A percentile compares a stretch with the other conserved stretches of the same genome.
phyloP scores from a whole-genome alignment of 2,888 invertebrate species.

The Zaprionus lineosus region DNA sequence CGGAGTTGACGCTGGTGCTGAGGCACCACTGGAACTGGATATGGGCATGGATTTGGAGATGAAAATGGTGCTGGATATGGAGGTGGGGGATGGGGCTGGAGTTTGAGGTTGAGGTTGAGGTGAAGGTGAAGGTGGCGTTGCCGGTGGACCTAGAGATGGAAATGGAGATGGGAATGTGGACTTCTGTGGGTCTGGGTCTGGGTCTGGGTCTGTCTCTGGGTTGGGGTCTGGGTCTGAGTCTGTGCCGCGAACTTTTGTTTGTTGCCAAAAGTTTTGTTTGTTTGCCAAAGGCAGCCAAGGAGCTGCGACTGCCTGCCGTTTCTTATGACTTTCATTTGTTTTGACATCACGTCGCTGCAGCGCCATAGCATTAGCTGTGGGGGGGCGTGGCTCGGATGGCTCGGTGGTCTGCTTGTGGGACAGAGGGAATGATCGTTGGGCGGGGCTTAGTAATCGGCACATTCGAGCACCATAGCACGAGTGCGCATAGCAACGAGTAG shows the following conservation, averaged over 20 bases:
- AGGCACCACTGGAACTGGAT: not conserved
- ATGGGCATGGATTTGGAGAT: not conserved
- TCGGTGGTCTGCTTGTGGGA: not conserved
- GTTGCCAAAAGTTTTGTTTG: conserved; percentile 70
- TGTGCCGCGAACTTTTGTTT: conserved; percentile 64
- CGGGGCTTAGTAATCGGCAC: conserved; percentile 48
- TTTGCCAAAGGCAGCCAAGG: conserved; percentile 56
- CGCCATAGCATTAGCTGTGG: conserved; percentile 5
- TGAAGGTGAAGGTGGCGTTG: too few relatives aligned
- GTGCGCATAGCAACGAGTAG: conserved; percentile 32
- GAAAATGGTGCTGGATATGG: not conserved
- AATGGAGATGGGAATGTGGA: too few relatives aligned
- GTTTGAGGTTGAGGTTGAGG: too few relatives aligned
- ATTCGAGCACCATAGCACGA: conserved; percentile 55
- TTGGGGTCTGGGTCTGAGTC: conserved; percentile 3
- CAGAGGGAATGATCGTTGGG: not conserved
- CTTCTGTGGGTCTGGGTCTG: too few relatives aligned
- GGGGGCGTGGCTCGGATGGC: conserved; percentile 1
- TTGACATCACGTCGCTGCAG: conserved; percentile 72
- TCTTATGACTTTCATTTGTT: conserved; percentile 72
- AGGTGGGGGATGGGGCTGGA: not conserved
- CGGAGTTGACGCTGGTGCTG: not conserved
- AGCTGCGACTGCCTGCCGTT: conserved; percentile 51
- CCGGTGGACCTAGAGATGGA: too few relatives aligned
- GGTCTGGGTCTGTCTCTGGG: too few relatives aligned